Evolutionary conservation across 2,113 vertebrate species (phyloP), one percentile per base, ranked within the genome.

Genomic region (Petrocephalus microphthalmus): DNA sequence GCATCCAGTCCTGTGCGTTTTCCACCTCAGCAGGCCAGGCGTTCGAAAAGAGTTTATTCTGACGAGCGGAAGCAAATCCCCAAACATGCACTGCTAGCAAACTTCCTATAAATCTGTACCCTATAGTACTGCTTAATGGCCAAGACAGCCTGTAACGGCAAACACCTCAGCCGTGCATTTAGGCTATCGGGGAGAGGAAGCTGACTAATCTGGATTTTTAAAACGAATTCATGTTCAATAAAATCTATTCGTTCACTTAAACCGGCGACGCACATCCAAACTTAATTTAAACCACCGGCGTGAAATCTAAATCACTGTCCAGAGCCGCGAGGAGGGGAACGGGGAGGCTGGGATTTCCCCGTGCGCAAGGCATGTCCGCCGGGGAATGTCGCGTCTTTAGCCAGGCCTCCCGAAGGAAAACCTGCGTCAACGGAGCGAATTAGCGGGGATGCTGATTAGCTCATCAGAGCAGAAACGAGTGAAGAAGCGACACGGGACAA

Each of bases 161-260:
- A 97, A 93, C 94, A 90, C 88, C 92, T 94, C 93, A 94, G 95
- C 92, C 92, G 90, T 57, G 94, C 93, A 95, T 95, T 94, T 93
- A 95, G 95, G 96, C 96, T 95, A 95, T 95, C 93, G 94, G 74
- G 92, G 91, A 82, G 95, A 94, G 96, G 92, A 93, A 91, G 96
- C 96, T 97, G 96, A 97, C 96, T 97, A 96, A 96, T 97, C 94
- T 93, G 92, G 95, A 96, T 95, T 96, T 96, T 90, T 94, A 96
- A 29, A 97, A 96, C 96, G 93, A 96, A 97, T 97, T 97, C 96
- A 94, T 93, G 95, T 95, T 98, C 96, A 96, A 95, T 98, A 96
- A 96, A 97, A 96, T 93, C 95, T 96, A 95, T 97, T 97, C 96
- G 97, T 97, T 96, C 97, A 95, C 92, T 92, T 96, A 96, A 97